Percentiles rank a stretch among this genome's conserved stretches.
These are phyloP conservation scores for Cosmorhoe ocellata DNA, from an alignment of 2,888 invertebrate species.

Conservation along the genomic window DNA sequence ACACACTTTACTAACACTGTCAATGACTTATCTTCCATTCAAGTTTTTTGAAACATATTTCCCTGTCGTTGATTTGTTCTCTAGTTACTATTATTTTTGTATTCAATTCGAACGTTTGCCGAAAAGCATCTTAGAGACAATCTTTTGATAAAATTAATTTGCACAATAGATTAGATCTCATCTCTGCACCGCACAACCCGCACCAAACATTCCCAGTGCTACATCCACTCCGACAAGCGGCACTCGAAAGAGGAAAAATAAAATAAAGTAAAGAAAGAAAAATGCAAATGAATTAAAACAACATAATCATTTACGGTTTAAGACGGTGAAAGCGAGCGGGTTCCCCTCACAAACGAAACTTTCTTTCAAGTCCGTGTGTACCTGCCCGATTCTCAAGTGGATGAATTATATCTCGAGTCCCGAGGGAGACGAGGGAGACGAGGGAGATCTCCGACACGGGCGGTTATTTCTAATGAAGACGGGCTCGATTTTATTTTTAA, in stretches of 20 bases:
- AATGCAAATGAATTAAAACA: conserved; percentile 81
- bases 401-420: conserved; percentile 79
- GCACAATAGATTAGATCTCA: too few species aligned
- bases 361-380: conserved; percentile 79
- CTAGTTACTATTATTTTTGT: too few species aligned
- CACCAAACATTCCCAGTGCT: conserved; percentile 54
- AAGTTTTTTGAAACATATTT: too few species aligned
- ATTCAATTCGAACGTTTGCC: too few species aligned
- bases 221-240: conserved; percentile 77
- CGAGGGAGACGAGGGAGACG: conserved; percentile 72
- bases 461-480: conserved; percentile 75
- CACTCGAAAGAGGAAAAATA: conserved; percentile 65
- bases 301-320: conserved; percentile 80
- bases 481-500: conserved; percentile 71
- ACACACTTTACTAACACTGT: too few species aligned
- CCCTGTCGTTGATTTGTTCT: too few species aligned
- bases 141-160: too few species aligned
- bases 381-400: conserved; percentile 80
- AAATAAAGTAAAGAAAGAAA: conserved; percentile 66
- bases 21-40: too few species aligned
- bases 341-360: conserved; percentile 77
- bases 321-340: conserved; percentile 67
- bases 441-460: conserved; percentile 59
- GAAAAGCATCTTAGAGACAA: too few species aligned
- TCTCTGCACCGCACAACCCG: too few species aligned